These are phyloP conservation scores for Leguminivora glycinivorella DNA, from an alignment of 1,140 invertebrate species.

Conservation along the genomic window DNA sequence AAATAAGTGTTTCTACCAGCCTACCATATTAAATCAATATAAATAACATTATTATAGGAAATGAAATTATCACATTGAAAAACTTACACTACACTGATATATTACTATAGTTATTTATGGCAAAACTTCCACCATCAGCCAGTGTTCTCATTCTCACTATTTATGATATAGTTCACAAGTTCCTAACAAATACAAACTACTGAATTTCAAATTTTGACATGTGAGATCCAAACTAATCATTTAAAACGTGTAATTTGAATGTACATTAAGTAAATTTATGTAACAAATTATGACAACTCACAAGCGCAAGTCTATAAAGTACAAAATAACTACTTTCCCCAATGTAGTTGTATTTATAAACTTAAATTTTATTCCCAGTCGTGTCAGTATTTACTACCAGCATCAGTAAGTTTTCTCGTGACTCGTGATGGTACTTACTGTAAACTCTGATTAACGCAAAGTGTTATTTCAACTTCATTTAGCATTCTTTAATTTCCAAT, in stretches of 20 bases:
- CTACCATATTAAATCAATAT: slow-evolving; percentile 6
- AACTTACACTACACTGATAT: slow-evolving; percentile 20
- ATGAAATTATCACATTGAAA: slow-evolving; percentile 28
- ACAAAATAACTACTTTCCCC: background rate
- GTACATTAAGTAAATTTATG: background rate
- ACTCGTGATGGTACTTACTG: no score
- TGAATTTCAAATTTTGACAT: background rate
- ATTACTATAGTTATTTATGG: slow-evolving; percentile 18
- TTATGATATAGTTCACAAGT: background rate
- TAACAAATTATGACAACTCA: background rate
- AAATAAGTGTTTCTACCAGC: slow-evolving; percentile 8
- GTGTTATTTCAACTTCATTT: no score
- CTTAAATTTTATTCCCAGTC: background rate
- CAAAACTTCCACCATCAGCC: slow-evolving; percentile 5
- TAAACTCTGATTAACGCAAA: no score
- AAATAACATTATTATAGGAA: slow-evolving; percentile 18
- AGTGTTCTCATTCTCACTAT: slow-evolving; percentile 22
- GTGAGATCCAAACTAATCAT: slow-evolving; percentile 18
- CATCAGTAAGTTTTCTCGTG: no score
- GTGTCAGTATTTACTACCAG: background rate
- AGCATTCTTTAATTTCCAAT: background rate
- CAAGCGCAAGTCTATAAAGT: background rate
- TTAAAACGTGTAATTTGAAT: background rate
- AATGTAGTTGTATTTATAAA: background rate
- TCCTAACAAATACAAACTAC: background rate